A percentile compares a stretch with the other conserved stretches of the same genome.
Evolutionary conservation across 2,113 vertebrate species (phyloP).

Genomic region (Stomatorhinus ivindoensis): DNA sequence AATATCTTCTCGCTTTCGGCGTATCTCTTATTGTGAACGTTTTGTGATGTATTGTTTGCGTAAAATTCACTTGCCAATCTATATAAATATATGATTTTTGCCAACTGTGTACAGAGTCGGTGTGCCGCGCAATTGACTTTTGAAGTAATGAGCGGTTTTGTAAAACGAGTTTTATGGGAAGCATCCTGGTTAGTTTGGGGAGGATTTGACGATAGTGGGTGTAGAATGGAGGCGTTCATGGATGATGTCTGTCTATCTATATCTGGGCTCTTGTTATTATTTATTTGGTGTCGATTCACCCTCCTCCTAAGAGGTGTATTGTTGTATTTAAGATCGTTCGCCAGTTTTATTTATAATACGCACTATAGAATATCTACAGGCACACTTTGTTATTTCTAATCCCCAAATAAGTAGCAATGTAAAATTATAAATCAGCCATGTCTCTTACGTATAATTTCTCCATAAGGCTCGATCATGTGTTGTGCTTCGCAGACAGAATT

Average conservation of each 20-base stretch:
- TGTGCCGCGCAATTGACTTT: not conserved
- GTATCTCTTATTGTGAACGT: not conserved
- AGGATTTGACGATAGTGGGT: not conserved
- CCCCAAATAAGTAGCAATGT: not conserved
- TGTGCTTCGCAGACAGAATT: not conserved
- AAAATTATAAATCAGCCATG: not conserved
- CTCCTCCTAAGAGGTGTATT: not conserved
- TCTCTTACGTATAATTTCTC: not conserved
- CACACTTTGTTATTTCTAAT: not conserved
- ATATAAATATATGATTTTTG: not conserved
- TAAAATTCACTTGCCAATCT: not conserved
- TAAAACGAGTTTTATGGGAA: not conserved
- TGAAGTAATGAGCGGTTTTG: not conserved
- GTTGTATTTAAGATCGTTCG: not conserved
- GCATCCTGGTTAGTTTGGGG: not conserved
- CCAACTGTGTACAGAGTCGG: not conserved
- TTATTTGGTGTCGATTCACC: not conserved
- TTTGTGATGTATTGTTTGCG: not conserved
- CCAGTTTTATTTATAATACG: not conserved
- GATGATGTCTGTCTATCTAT: not conserved
- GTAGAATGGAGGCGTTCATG: not conserved
- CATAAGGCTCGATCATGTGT: not conserved
- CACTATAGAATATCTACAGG: not conserved
- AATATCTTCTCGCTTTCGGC: not conserved
- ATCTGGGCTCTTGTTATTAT: not conserved